phyloP scores from a whole-genome alignment of 2,113 vertebrate genomes.

The Monarcha castaneiventris region DNA sequence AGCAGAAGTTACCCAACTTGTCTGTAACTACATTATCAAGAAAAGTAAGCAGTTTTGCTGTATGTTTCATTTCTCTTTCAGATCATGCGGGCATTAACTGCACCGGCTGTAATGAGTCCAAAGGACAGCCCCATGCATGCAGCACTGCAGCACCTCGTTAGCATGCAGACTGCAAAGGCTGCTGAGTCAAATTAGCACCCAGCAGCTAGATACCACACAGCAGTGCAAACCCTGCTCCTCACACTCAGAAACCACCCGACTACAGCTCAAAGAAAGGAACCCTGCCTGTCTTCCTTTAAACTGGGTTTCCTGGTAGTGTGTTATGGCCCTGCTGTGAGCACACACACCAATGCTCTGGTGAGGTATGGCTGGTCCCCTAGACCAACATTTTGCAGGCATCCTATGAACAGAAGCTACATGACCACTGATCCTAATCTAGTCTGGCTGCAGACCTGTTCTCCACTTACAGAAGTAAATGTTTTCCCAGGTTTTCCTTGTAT shows the following conservation, averaged over 20 bases:
- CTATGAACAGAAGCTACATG: not conserved
- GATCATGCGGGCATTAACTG: not conserved
- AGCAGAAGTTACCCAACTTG: not conserved
- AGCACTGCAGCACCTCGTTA: constrained; percentile 1
- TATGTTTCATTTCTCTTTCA: not conserved
- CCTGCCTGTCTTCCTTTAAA: not conserved
- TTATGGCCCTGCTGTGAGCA: not conserved
- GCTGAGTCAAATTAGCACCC: constrained; percentile 35
- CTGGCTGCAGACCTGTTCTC: not conserved
- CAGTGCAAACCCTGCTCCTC: not conserved
- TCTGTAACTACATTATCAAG: not conserved
- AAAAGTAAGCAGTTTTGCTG: not conserved
- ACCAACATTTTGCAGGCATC: not conserved
- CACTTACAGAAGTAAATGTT: not conserved
- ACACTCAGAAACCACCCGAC: not conserved
- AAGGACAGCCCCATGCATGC: not conserved
- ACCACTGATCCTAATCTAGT: not conserved
- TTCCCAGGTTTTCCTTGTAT: not conserved
- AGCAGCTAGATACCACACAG: constrained; percentile 11
- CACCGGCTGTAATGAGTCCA: not conserved
- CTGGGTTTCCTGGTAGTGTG: not conserved
- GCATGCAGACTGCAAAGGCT: not conserved
- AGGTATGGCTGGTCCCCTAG: not conserved
- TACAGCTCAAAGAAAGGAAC: not conserved
- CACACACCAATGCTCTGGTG: not conserved